Base-by-base conservation (phyloP, 2,113 vertebrate species). In the Bombycilla garrulus region DNA sequence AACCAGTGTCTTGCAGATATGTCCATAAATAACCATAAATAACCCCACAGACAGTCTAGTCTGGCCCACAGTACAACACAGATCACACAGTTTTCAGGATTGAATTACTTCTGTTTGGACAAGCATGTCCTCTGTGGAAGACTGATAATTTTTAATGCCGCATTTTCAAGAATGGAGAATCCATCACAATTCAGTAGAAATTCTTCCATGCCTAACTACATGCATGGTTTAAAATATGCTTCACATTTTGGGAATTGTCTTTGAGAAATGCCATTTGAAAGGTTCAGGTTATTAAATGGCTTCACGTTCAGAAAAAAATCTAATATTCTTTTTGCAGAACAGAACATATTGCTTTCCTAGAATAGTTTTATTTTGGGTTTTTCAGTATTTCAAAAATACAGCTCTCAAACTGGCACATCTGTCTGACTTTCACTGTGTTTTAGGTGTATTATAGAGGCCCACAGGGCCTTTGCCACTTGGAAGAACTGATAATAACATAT, bases 41-140 rank as follows among this genome's bases (percentile, higher is more conserved):
- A 35, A 53, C 13, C 12, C 11, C 15, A 31, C 11, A 58, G 56
- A 51, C 38, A 58, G 29, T 29, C 29, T 24, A 36, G 51, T 58
- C 24, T 53, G 47, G 36, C 31, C 69, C 81, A 50, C 31, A 51
- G n/a, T 40, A 70, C 35, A 83, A 56, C 10, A 24, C 5, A 62
- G 44, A 24, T 47, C 47, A 67, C 16, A 8, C 0, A 0, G 10
- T 25, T 79, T 92, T 61, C 36, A 47, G 26, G 14, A 83, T 6
- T 61, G 16, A 80, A 61, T 77, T 90, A 54, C 45, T 50, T 82
- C 45, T 92, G 14, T 86, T 92, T 66, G 36, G 38, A 80, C 23
- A 48, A 88, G 15, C 19, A 17, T 45, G 21, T 62, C 35, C 25
- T 86, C 40, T 80, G 5, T 22, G 42, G 36, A 86, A 80, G 25